phyloP scores from a whole-genome alignment of 2,797 vertebrate genomes.

The Catharus ustulatus region DNA sequence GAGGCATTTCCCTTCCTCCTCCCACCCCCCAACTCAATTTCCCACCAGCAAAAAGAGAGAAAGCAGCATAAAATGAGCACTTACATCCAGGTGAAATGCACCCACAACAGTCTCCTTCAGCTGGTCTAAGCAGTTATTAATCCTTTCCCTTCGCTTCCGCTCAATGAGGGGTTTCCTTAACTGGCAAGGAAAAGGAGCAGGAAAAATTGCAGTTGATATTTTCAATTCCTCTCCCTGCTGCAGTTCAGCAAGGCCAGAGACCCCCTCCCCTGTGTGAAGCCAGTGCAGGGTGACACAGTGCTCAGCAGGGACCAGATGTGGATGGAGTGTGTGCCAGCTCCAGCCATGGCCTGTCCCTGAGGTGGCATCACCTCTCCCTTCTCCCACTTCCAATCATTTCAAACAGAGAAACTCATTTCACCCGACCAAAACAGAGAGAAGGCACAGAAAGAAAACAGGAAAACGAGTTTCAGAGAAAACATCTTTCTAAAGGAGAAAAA shows the following conservation, averaged over 20 bases:
- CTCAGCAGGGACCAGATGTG: background rate
- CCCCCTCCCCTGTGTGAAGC: background rate
- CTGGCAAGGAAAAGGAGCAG: constrained; percentile 61
- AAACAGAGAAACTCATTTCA: constrained; percentile 53
- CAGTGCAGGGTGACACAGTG: rapidly evolving
- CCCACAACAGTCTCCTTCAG: constrained; percentile 88
- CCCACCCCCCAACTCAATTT: rapidly evolving
- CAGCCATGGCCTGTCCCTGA: background rate
- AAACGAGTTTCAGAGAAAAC: background rate
- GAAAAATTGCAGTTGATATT: background rate
- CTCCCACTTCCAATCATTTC: background rate
- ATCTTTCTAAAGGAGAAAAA: background rate
- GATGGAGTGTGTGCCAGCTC: background rate
- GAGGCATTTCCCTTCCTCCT: background rate
- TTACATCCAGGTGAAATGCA: constrained; percentile 88
- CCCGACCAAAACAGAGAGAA: constrained; percentile 56
- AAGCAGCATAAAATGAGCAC: constrained; percentile 27
- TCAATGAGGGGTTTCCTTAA: constrained; percentile 90
- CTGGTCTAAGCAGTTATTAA: constrained; percentile 89
- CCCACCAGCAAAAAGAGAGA: background rate
- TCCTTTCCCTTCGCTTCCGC: constrained; percentile 89
- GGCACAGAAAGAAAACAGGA: background rate
- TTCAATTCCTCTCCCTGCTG: background rate
- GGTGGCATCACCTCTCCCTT: background rate
- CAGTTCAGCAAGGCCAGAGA: background rate